Evolutionary conservation across 2,888 invertebrate species (phyloP).

Genomic region (Eupithecia subfuscata): DNA sequence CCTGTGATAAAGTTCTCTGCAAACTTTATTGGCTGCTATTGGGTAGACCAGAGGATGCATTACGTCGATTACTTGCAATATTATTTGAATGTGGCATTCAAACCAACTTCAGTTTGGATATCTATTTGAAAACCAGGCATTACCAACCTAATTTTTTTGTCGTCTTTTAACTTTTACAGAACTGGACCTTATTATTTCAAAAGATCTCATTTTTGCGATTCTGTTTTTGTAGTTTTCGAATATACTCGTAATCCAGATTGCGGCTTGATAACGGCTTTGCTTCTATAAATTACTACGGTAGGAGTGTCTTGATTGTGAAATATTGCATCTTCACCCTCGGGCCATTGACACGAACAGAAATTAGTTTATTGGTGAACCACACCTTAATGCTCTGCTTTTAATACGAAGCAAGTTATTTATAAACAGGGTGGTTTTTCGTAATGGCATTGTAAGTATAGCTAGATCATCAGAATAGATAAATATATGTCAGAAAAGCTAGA

Average conservation of each 20-base stretch:
- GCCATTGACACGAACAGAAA: conserved; percentile 30
- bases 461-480: no score
- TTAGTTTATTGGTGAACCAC: conserved; percentile 26
- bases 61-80: conserved; percentile 1
- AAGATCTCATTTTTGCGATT: no score
- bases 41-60: conserved; percentile 1
- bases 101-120: background rate
- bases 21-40: conserved; percentile 2
- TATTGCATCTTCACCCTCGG: conserved; percentile 7
- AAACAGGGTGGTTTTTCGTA: no score
- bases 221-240: no score
- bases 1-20: background rate
- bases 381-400: background rate
- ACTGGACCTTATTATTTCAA: no score
- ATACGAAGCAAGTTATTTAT: background rate
- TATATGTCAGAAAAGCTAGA: no score
- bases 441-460: no score
- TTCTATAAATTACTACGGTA: background rate
- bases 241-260: background rate
- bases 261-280: background rate
- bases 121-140: background rate
- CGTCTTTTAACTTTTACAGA: no score
- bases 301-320: conserved; percentile 18
- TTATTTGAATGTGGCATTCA: conserved; percentile 2
- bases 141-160: no score